These are phyloP conservation scores for Carlito syrichta DNA, from an alignment of 2,113 vertebrate genomes.

Conservation along the genomic window DNA sequence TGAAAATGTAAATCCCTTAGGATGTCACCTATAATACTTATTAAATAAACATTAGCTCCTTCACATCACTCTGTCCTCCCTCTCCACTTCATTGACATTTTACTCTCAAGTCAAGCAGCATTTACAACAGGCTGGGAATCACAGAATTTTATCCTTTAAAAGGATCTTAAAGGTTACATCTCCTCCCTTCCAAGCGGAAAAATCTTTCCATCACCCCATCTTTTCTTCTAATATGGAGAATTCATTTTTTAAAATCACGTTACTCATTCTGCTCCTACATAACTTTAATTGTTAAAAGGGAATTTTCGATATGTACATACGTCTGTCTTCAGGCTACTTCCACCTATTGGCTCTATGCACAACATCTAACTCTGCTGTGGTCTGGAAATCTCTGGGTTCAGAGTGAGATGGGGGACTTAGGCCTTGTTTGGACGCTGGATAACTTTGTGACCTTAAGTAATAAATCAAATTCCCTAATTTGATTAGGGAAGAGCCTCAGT, in stretches of 20 bases:
- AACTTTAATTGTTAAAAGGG: neutral
- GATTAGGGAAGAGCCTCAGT: neutral
- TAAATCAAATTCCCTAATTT: neutral
- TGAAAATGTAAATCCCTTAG: conserved; percentile 48
- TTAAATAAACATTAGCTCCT: conserved; percentile 2
- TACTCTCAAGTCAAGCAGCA: neutral
- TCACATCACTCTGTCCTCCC: neutral
- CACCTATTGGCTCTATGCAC: neutral
- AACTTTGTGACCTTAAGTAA: neutral
- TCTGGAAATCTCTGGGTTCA: neutral
- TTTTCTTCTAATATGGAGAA: neutral
- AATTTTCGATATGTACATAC: neutral
- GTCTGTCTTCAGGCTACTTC: neutral
- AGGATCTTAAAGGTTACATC: neutral
- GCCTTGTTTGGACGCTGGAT: neutral
- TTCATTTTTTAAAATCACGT: neutral
- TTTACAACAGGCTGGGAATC: neutral
- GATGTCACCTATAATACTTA: neutral
- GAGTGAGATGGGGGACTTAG: neutral
- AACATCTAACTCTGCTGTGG: neutral
- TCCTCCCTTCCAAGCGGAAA: neutral
- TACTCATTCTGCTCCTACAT: neutral
- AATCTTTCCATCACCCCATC: neutral
- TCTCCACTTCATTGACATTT: neutral
- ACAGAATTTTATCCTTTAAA: neutral